phyloP scores from a whole-genome alignment of 2,113 vertebrate genomes.

The Ameiurus melas region DNA sequence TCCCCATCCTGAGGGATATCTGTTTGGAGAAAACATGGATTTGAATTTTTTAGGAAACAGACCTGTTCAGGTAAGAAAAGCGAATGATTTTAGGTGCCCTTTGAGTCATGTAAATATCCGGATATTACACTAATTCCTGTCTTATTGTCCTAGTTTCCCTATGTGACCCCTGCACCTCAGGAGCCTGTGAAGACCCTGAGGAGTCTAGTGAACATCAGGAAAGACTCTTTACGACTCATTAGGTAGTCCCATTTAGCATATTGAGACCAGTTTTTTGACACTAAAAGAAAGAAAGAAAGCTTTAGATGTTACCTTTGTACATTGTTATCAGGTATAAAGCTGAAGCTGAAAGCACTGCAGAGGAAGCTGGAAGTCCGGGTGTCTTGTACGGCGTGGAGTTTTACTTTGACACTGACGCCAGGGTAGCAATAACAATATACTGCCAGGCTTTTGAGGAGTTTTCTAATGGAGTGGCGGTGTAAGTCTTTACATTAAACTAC shows the following conservation, averaged over 20 bases:
- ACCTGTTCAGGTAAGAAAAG: constrained; percentile 86
- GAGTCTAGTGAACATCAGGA: constrained; percentile 98
- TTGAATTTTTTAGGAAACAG: constrained; percentile 96
- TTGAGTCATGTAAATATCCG: neutral
- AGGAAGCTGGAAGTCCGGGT: constrained; percentile 84
- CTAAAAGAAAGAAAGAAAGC: neutral
- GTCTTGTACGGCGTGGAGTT: constrained; percentile 95
- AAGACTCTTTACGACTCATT: constrained; percentile 94
- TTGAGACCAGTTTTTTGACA: neutral
- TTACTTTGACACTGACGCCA: constrained; percentile 93
- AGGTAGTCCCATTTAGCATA: constrained; percentile 71
- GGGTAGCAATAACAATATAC: constrained; percentile 94
- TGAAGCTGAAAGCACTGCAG: constrained; percentile 80
- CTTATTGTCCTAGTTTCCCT: constrained; percentile 82
- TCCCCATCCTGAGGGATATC: constrained; percentile 95
- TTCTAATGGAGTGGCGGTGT: constrained; percentile 91
- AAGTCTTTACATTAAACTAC: constrained; percentile 63
- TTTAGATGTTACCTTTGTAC: neutral
- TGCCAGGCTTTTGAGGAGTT: constrained; percentile 96
- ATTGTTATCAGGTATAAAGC: constrained; percentile 85
- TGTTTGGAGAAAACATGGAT: constrained; percentile 99
- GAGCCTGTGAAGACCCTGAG: constrained; percentile 95
- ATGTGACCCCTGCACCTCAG: constrained; percentile 92
- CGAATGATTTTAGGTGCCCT: neutral
- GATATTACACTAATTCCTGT: neutral